Evolutionary conservation across 2,888 invertebrate species (phyloP).

Genomic region (Oscheius sp.): DNA sequence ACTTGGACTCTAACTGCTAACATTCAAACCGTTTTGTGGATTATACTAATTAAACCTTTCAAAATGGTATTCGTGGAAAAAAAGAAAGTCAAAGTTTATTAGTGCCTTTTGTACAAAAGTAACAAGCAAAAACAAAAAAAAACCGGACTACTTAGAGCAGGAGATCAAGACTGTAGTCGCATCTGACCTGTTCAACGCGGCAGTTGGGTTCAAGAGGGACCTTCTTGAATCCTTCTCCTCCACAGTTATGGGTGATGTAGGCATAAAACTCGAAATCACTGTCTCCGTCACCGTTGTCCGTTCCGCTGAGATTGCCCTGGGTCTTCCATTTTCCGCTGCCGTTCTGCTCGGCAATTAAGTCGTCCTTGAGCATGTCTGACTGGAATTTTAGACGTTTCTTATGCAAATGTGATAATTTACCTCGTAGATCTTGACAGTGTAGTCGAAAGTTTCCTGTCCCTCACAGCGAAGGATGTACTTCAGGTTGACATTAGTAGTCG

Average conservation of each 20-base stretch:
- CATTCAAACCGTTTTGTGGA: too few species aligned
- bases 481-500: neutral
- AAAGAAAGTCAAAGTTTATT: too few species aligned
- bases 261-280: neutral
- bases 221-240: neutral
- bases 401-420: conserved; percentile 1
- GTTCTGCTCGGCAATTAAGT: neutral
- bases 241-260: conserved; percentile 13
- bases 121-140: too few species aligned
- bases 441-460: conserved; percentile 1
- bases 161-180: neutral
- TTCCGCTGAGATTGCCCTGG: neutral
- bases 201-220: neutral
- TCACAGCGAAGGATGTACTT: conserved; percentile 4
- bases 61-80: too few species aligned
- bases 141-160: too few species aligned
- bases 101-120: too few species aligned
- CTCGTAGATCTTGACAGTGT: neutral
- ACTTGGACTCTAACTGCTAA: too few species aligned
- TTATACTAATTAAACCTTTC: too few species aligned
- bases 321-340: neutral
- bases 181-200: neutral
- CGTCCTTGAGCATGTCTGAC: conserved; percentile 1
- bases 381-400: neutral
- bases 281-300: conserved; percentile 5